Percentiles rank a stretch among this genome's conserved stretches.
phyloP scores from a whole-genome alignment of 2,797 vertebrate genomes.

The Sebastes matsubarae region DNA sequence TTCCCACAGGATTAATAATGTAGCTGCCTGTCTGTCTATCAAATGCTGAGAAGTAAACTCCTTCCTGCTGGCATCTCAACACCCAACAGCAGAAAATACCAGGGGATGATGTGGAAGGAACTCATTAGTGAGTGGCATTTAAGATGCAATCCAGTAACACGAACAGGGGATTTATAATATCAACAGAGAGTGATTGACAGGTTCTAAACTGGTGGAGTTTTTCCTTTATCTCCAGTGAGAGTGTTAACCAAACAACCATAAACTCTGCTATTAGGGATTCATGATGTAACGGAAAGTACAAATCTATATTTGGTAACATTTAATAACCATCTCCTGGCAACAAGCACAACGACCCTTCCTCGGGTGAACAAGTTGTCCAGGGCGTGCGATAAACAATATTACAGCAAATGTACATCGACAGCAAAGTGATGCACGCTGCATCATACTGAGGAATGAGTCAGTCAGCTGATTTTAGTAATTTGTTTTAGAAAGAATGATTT shows the following conservation, averaged over 20 bases:
- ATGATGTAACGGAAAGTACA: slow-evolving; percentile 28
- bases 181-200: slow-evolving; percentile 60
- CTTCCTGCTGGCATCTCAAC: slow-evolving; percentile 49
- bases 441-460: neutral
- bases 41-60: slow-evolving; percentile 33
- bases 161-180: slow-evolving; percentile 62
- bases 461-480: slow-evolving; percentile 21
- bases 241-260: slow-evolving; percentile 36
- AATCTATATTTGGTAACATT: slow-evolving; percentile 48
- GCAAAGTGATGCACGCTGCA: slow-evolving; percentile 1
- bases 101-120: slow-evolving; percentile 56
- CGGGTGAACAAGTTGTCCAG: slow-evolving; percentile 13
- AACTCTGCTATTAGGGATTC: slow-evolving; percentile 24
- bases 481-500: neutral
- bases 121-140: slow-evolving; percentile 70
- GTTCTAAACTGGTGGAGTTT: slow-evolving; percentile 37
- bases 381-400: slow-evolving; percentile 11
- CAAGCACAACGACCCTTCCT: slow-evolving; percentile 5
- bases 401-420: slow-evolving; percentile 4
- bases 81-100: slow-evolving; percentile 45
- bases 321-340: slow-evolving; percentile 44
- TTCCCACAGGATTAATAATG: slow-evolving; percentile 58
- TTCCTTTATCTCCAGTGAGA: slow-evolving; percentile 26
- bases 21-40: slow-evolving; percentile 38
- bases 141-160: slow-evolving; percentile 56